A percentile compares a stretch with the other conserved stretches of the same genome.
Evolutionary conservation across 2,113 vertebrate species (phyloP).

Genomic region (Pygoscelis antarcticus): DNA sequence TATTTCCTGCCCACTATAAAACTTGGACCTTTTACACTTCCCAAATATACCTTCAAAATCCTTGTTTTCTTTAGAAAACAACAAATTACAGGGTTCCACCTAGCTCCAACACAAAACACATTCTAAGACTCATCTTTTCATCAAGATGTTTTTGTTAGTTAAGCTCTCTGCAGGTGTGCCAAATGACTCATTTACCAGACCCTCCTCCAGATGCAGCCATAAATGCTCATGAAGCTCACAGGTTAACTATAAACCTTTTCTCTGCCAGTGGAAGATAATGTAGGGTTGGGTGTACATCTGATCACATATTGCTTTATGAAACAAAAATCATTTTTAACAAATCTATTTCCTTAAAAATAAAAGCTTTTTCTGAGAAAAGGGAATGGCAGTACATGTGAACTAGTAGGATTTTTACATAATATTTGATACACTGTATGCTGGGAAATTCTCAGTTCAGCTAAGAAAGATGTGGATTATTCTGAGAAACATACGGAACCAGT

Average conservation of each 20-base stretch:
- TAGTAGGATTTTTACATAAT: not conserved
- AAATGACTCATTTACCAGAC: not conserved
- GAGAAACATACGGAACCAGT: not conserved
- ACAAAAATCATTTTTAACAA: not conserved
- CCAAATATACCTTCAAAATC: not conserved
- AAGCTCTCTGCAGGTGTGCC: not conserved
- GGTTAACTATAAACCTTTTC: not conserved
- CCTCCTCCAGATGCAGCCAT: not conserved
- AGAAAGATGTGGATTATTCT: not conserved
- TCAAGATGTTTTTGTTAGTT: not conserved
- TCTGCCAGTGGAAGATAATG: not conserved
- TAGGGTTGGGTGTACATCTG: not conserved
- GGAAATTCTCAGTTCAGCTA: not conserved
- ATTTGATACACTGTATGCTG: not conserved
- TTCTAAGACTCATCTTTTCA: not conserved
- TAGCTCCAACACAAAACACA: not conserved
- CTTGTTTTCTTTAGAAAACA: not conserved
- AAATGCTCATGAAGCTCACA: not conserved
- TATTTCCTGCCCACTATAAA: not conserved
- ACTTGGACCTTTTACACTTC: not conserved
- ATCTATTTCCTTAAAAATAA: not conserved
- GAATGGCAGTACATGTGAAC: not conserved
- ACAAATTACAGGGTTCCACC: not conserved
- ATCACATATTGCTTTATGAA: not conserved
- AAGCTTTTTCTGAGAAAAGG: not conserved